Evolutionary conservation across 1,140 invertebrate genomes (phyloP).

Genomic region (Ptiloglossa arizonensis): DNA sequence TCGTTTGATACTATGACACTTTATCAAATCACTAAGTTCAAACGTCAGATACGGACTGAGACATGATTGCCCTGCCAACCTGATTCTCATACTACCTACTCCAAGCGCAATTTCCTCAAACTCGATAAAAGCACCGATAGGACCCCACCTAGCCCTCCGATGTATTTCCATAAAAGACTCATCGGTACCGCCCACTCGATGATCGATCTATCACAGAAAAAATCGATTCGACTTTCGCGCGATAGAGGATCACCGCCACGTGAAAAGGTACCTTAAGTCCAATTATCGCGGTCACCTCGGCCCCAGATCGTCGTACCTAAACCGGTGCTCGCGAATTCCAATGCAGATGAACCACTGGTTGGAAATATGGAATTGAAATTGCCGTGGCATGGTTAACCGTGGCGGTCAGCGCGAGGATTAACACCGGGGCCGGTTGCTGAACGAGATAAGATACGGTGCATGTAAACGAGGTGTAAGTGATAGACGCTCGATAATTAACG

Average conservation of each 20-base stretch:
- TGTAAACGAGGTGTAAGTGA: constrained; percentile 69
- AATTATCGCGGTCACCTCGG: no score
- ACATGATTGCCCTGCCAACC: no score
- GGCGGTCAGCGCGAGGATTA: constrained; percentile 51
- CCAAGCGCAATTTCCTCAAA: neutral
- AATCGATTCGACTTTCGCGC: constrained; percentile 13
- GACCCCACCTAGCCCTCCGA: neutral
- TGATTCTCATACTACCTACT: neutral
- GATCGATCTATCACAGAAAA: constrained; percentile 1
- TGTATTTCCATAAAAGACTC: neutral
- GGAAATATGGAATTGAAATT: constrained; percentile 36
- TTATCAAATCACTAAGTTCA: no score
- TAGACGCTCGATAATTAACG: constrained; percentile 64
- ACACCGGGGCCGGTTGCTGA: constrained; percentile 38
- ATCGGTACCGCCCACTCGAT: neutral
- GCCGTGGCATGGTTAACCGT: constrained; percentile 33
- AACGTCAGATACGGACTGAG: no score
- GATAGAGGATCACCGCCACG: no score
- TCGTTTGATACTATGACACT: no score
- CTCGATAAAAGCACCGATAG: neutral
- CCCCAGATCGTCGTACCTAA: no score
- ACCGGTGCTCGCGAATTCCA: no score
- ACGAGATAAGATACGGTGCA: constrained; percentile 62
- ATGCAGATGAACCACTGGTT: neutral
- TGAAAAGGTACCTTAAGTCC: no score